Evolutionary conservation across 2,797 vertebrate genomes (phyloP), one percentile per base, ranked within the genome.

Genomic region (Cephalopachus bancanus): DNA sequence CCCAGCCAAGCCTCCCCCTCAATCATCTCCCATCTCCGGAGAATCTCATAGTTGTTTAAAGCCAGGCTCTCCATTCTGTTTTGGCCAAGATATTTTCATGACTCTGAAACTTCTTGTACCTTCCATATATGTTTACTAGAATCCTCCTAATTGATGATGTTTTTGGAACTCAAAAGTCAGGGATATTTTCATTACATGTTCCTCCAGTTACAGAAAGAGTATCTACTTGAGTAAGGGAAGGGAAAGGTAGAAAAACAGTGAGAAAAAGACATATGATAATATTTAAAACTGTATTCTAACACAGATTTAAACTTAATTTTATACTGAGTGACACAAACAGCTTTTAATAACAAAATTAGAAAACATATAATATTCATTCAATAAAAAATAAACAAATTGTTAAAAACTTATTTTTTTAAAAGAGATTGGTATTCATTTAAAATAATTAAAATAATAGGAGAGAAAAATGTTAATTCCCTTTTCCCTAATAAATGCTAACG

Each of bases 171-270:
- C n/a, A 81, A 55, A 67, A 88, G 1, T 26, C 15, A 62, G 60
- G 24, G 14, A 44, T 4, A 53, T 3, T 33, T 3, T 1, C 3
- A 9, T 44, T n/a, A 37, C 10, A n/a, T 37, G 67, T 1, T 1
- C 5, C 24, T 51, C 30, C 16, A 26, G 33, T 74, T 28, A 81
- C n/a, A 10, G 5, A 37, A 30, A 1, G 12, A 2, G 37, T 67
- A 62, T 33, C 19, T 86, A 30, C 37, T 89, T 69, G 14, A 60
- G 9, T 62, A 17, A 71, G 12, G 11, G 1, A 20, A 67, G 28
- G 10, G n/a, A 49, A 71, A 28, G 2, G 6, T 3, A 22, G 17
- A 53, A 69, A 83, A 60, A 78, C 16, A 78, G 57, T 69, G 4
- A 33, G 83, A 8, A 49, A 28, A 81, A 71, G n/a, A 72, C 3